Conservation (phyloP, 2,113 vertebrate species). For the Electrona antarctica region DNA sequence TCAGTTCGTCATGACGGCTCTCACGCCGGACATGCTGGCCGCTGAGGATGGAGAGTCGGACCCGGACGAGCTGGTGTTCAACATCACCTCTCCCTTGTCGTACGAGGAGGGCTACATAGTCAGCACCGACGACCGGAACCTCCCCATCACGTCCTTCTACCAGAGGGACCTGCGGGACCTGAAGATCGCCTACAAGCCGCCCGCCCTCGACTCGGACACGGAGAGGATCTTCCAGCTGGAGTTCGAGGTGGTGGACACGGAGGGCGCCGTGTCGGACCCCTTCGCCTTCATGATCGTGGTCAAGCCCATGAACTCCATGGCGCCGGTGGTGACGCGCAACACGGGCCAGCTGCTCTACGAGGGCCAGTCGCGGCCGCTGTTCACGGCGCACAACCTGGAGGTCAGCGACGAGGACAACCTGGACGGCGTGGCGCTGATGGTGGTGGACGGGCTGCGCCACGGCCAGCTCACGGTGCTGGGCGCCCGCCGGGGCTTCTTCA, state of each 20-base stretch:
- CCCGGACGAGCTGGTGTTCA: slow-evolving; percentile 87
- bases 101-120: slow-evolving; percentile 90
- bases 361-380: slow-evolving; percentile 90
- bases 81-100: slow-evolving; percentile 88
- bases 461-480: slow-evolving; percentile 85
- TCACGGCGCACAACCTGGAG: slow-evolving; percentile 83
- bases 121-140: slow-evolving; percentile 92
- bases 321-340: slow-evolving; percentile 90
- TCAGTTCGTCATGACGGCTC: slow-evolving; percentile 93
- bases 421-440: slow-evolving; percentile 81
- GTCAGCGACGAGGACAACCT: slow-evolving; percentile 92
- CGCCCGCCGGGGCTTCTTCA: slow-evolving; percentile 83
- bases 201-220: slow-evolving; percentile 84
- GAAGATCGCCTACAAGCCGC: slow-evolving; percentile 92
- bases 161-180: slow-evolving; percentile 88
- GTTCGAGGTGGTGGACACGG: slow-evolving; percentile 89
- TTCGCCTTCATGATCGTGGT: slow-evolving; percentile 95
- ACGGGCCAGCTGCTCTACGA: slow-evolving; percentile 92
- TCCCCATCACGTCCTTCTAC: slow-evolving; percentile 91
- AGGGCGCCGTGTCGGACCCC: slow-evolving; percentile 89
- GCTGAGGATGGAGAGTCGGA: slow-evolving; percentile 88
- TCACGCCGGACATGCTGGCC: slow-evolving; percentile 91
- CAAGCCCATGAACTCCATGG: slow-evolving; percentile 93
- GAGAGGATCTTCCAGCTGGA: slow-evolving; percentile 93
- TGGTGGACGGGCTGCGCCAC: slow-evolving; percentile 88